A percentile compares a stretch with the other conserved stretches of the same genome.
Evolutionary conservation across 2,113 vertebrate species (phyloP).

Genomic region (Orientallactaga bullata): DNA sequence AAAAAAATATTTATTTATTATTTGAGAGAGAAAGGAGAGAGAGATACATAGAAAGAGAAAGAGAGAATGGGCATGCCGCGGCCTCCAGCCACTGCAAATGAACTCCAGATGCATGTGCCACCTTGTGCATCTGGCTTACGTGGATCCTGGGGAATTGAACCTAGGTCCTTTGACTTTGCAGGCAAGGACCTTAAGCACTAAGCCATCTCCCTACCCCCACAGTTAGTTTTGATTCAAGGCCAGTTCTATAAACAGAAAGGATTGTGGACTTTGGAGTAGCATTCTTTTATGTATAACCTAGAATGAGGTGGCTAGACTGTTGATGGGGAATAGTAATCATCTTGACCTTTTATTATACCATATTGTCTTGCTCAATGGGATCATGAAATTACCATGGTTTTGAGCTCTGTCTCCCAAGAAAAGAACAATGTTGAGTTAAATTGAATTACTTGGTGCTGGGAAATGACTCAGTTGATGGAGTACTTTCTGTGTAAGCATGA

Average conservation of each 20-base stretch:
- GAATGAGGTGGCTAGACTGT: background rate
- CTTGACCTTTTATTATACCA: background rate
- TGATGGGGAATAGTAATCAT: background rate
- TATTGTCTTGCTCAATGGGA: conserved; percentile 28
- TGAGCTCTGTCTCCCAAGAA: conserved; percentile 19
- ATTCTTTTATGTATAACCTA: background rate
- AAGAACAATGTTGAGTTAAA: conserved; percentile 22
- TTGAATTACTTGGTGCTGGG: background rate
- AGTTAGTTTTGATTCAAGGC: background rate
- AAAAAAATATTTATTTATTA: background rate
- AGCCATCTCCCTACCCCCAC: too few relatives aligned
- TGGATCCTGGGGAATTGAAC: too few relatives aligned
- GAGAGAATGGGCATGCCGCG: too few relatives aligned
- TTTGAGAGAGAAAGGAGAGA: too few relatives aligned
- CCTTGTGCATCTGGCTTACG: too few relatives aligned
- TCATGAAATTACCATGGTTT: background rate
- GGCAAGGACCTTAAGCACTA: too few relatives aligned
- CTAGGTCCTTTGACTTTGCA: too few relatives aligned
- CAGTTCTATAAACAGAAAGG: background rate
- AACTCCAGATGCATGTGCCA: too few relatives aligned
- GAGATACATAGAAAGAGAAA: too few relatives aligned
- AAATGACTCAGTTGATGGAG: too few relatives aligned
- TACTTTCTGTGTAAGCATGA: too few relatives aligned
- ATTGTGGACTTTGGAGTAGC: background rate
- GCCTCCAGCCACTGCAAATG: too few relatives aligned